Evolutionary conservation across 1,140 invertebrate genomes (phyloP).

Genomic region (Tetramorium simillimum): DNA sequence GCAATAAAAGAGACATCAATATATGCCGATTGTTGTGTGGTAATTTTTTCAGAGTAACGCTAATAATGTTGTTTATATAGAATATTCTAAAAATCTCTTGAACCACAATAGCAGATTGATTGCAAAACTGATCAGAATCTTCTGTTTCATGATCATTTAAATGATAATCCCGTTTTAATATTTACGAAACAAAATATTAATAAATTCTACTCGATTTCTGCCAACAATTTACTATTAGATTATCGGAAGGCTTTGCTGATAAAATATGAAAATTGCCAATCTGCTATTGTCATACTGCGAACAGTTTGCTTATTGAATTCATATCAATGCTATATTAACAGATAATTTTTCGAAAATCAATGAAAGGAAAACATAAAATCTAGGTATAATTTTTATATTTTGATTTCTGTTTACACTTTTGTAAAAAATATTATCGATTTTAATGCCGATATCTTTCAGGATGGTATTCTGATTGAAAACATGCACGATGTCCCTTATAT

Average conservation of each 20-base stretch:
- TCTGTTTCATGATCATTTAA: no score
- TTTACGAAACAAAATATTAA: no score
- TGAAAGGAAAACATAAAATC: no score
- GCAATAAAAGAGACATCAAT: constrained; percentile 87
- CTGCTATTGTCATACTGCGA: no score
- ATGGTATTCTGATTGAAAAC: constrained; percentile 93
- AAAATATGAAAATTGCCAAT: no score
- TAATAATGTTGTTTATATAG: background rate
- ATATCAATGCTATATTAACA: background rate
- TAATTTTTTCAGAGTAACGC: constrained; percentile 79
- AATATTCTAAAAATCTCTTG: background rate
- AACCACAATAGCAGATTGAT: no score
- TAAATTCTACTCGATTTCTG: no score
- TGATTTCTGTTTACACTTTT: background rate
- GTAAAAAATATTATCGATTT: background rate
- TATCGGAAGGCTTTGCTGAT: no score
- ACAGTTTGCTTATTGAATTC: no score
- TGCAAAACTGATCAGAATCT: no score
- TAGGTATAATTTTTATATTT: background rate
- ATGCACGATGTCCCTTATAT: constrained; percentile 95
- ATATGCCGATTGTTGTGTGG: constrained; percentile 87
- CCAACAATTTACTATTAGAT: no score
- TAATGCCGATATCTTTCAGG: constrained; percentile 84
- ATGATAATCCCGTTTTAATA: no score
- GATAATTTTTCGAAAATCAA: background rate